Conservation (phyloP, 2,113 vertebrate genomes). For the Hystrix brachyura region DNA sequence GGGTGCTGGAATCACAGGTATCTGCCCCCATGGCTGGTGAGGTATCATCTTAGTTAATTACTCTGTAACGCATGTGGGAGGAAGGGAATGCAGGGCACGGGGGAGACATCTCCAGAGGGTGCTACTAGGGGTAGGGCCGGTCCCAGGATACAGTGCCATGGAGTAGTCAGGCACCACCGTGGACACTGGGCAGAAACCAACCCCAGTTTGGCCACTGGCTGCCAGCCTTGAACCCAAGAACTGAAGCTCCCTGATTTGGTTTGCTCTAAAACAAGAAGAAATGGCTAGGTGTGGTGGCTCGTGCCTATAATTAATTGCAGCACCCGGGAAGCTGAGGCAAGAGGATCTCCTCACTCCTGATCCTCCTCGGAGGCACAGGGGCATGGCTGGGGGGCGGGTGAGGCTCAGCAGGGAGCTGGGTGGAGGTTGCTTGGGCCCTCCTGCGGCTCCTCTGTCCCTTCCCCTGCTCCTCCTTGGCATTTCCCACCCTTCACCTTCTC, state of each 20-base stretch:
- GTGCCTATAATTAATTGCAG: too few species aligned
- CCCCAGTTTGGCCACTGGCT: background rate
- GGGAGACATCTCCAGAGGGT: background rate
- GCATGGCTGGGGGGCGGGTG: background rate
- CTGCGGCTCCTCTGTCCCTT: too few species aligned
- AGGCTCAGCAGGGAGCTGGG: background rate
- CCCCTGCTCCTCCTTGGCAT: too few species aligned
- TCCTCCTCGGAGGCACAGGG: too few species aligned
- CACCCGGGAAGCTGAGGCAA: too few species aligned
- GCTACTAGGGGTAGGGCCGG: background rate
- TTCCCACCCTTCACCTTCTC: too few species aligned
- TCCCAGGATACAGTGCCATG: background rate
- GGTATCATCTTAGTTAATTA: background rate
- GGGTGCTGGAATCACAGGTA: background rate
- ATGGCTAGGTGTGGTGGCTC: too few species aligned
- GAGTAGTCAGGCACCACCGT: fast-evolving
- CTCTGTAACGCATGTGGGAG: background rate
- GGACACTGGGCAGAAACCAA: background rate
- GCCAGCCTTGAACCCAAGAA: background rate
- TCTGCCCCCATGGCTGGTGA: background rate
- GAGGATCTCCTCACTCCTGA: background rate
- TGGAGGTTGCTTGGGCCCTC: background rate
- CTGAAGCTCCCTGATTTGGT: background rate
- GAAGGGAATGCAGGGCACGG: too few species aligned
- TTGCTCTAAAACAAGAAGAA: background rate